phyloP scores from a whole-genome alignment of 2,113 vertebrate genomes.

The Saguinus imperator region DNA sequence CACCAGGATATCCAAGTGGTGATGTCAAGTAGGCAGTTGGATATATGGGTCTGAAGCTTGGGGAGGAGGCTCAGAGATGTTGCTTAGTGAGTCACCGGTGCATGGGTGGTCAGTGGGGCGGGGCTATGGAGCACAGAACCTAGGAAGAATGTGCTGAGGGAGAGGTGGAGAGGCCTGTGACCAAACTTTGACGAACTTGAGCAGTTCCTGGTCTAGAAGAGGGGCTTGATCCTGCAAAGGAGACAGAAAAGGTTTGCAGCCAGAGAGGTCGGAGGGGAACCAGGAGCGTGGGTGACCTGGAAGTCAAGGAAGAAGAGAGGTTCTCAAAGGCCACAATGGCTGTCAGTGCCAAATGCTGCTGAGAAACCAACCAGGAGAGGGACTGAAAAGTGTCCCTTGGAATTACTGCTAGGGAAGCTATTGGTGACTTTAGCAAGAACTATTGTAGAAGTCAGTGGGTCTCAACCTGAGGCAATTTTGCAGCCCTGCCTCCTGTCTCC shows the following conservation, averaged over 20 bases:
- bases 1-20: neutral
- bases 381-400: neutral
- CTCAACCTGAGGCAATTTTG: neutral
- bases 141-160: accelerated
- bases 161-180: neutral
- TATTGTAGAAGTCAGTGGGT: neutral
- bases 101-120: neutral
- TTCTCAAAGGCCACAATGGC: neutral
- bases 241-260: neutral
- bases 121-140: neutral
- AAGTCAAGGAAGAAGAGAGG: neutral
- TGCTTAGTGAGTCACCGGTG: neutral
- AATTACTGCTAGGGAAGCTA: neutral
- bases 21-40: neutral
- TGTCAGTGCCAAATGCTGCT: neutral
- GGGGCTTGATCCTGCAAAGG: neutral
- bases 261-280: neutral
- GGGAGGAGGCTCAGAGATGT: neutral
- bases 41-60: too few species aligned
- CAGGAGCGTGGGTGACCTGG: neutral
- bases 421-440: neutral
- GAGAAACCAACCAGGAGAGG: neutral
- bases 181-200: neutral
- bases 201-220: neutral
- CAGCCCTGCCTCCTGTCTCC: accelerated